A percentile compares a stretch with the other conserved stretches of the same genome.
Evolutionary conservation across 2,888 invertebrate genomes (phyloP).

Genomic region (Melinopterus prodromus): DNA sequence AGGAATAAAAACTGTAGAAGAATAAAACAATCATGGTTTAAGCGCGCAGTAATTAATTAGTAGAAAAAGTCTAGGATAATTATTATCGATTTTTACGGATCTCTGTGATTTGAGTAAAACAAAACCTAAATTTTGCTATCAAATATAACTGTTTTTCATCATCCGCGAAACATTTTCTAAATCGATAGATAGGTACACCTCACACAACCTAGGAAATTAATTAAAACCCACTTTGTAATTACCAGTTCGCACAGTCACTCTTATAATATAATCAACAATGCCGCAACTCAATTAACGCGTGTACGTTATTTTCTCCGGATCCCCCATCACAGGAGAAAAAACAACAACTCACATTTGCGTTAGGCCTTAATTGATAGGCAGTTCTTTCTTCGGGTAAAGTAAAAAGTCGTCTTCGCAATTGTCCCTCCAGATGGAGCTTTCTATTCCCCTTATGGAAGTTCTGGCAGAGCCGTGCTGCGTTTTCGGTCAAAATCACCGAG

Average conservation of each 20-base stretch:
- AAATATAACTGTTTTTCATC: neutral
- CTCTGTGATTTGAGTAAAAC: too few species aligned
- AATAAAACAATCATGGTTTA: too few species aligned
- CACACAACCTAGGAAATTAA: neutral
- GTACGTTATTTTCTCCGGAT: neutral
- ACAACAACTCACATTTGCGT: neutral
- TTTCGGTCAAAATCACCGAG: neutral
- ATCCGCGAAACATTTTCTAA: neutral
- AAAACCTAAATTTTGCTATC: too few species aligned
- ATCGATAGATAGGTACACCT: neutral
- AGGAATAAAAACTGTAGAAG: neutral
- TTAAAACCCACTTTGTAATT: neutral
- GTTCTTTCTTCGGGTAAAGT: neutral
- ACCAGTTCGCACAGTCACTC: neutral
- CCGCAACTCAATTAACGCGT: neutral
- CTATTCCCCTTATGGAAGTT: neutral
- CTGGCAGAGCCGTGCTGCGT: neutral
- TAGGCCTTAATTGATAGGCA: too few species aligned
- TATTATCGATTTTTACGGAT: neutral
- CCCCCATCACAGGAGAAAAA: neutral
- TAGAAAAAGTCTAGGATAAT: neutral
- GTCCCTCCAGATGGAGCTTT: neutral
- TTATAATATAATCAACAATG: neutral
- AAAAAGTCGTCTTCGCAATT: neutral
- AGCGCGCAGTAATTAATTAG: too few species aligned